Conservation (phyloP, 2,113 vertebrate species). For the Eudorcas thomsonii region DNA sequence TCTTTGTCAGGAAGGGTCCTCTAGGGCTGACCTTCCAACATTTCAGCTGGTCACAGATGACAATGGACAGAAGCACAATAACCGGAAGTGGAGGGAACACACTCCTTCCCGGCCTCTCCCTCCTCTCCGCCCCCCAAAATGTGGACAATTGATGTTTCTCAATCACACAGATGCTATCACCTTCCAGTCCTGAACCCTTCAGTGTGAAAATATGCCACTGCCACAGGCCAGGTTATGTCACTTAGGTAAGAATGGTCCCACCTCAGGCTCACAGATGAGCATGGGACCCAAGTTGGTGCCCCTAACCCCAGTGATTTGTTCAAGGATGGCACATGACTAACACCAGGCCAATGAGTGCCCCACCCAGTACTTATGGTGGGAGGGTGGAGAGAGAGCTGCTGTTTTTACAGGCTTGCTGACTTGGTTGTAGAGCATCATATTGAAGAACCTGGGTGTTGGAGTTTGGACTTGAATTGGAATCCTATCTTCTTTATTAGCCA, state of each 20-base stretch:
- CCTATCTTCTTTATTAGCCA: not conserved
- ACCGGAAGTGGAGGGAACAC: not conserved
- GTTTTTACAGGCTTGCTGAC: not conserved
- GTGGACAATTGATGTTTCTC: not conserved
- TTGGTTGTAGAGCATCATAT: accelerated
- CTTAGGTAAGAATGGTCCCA: not conserved
- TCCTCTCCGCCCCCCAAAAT: accelerated
- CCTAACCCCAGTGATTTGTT: not conserved
- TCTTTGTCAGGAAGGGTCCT: conserved; percentile 53
- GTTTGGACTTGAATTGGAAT: not conserved
- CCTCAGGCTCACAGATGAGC: not conserved
- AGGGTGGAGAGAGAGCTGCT: not conserved
- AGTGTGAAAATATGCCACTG: not conserved
- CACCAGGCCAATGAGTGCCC: not conserved
- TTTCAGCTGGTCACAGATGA: conserved; percentile 55
- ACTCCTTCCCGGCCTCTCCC: not conserved
- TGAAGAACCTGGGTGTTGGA: not conserved
- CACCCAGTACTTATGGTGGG: no score
- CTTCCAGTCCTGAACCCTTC: not conserved
- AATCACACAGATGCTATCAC: not conserved
- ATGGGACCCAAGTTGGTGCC: not conserved
- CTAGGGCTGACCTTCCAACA: conserved; percentile 21
- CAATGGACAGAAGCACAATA: conserved; percentile 56
- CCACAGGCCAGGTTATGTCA: accelerated
- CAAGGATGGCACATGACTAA: not conserved